Base-by-base conservation (phyloP, 2,797 vertebrate species). In the Anolis apletophallus region DNA sequence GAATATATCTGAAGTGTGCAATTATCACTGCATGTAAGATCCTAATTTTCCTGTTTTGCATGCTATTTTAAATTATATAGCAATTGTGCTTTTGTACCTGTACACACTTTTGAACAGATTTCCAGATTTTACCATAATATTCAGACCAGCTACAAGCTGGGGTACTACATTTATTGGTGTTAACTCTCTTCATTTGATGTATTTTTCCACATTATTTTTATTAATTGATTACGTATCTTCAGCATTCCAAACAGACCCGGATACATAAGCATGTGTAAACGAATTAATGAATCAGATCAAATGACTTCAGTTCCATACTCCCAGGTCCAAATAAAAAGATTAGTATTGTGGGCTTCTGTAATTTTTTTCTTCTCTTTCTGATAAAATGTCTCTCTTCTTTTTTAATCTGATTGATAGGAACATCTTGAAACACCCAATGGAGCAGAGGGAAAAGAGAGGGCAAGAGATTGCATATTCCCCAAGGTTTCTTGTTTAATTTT, bases 321-420 rank as follows among this genome's bases (percentile, higher is more conserved):
- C 11, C 55, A 32, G n/a, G 34, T 55, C 75, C 64, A 54, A 19
- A 64, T 64, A 34, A 52, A 32, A 74, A 71, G 40, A 34, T 84
- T 34, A 81, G 21, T n/a, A 34, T 12, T 81, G 34, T 26, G 34
- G 23, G 64, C 74, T 81, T 81, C n/a, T 57, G 36, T 71, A 84
- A 75, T 54, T 71, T 61, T 78, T 12, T 29, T 29, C 26, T 64
- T 64, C 61, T 64, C 29, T 64, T 64, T 64, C 61, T 64, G 61
- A 11, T 64, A 9, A 67, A 89, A 88, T 85, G 68, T 75, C 46
- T 69, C 40, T 81, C 85, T 80, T 84, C 64, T 88, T 73, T 79
- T 80, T 69, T 79, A 9, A 68, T 54, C 84, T 89, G 86, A 75
- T 55, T 34, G 67, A 77, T 80, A 68, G 67, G 81, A 2, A 21